These are phyloP conservation scores for Thamnaconus septentrionalis DNA, from an alignment of 2,113 vertebrate species.

Conservation along the genomic window DNA sequence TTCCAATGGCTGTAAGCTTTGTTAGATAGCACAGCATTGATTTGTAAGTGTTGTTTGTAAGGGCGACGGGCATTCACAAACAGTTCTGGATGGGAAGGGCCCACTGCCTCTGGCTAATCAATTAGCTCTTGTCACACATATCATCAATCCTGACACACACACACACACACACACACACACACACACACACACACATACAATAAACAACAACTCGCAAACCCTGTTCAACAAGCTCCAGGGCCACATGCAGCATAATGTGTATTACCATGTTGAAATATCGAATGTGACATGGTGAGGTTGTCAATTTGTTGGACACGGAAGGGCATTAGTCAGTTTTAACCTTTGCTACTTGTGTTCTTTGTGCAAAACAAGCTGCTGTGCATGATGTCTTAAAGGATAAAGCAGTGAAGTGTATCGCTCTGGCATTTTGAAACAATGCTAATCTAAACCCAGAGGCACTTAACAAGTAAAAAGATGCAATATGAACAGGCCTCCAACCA, in stretches of 20 bases:
- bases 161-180: too few species aligned
- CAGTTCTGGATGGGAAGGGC: slow-evolving; percentile 4
- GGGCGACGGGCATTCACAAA: slow-evolving; percentile 19
- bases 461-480: not conserved
- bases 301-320: slow-evolving; percentile 12
- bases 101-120: slow-evolving; percentile 33
- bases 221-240: slow-evolving; percentile 10
- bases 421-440: not conserved
- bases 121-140: slow-evolving; percentile 42
- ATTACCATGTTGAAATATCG: slow-evolving; percentile 30
- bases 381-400: not conserved
- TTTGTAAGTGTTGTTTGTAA: slow-evolving; percentile 26
- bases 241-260: not conserved
- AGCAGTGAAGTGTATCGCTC: not conserved
- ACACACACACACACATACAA: too few species aligned
- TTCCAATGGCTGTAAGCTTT: slow-evolving; percentile 7
- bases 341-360: slow-evolving; percentile 3
- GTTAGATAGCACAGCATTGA: slow-evolving; percentile 32
- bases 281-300: slow-evolving; percentile 19
- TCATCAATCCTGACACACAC: slow-evolving; percentile 31
- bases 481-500: not conserved
- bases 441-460: not conserved
- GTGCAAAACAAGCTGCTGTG: slow-evolving; percentile 3
- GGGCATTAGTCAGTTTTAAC: slow-evolving; percentile 14
- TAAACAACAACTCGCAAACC: slow-evolving; percentile 8